These are phyloP conservation scores for Pterois miles DNA, from an alignment of 2,797 vertebrate genomes.

Conservation along the genomic window DNA sequence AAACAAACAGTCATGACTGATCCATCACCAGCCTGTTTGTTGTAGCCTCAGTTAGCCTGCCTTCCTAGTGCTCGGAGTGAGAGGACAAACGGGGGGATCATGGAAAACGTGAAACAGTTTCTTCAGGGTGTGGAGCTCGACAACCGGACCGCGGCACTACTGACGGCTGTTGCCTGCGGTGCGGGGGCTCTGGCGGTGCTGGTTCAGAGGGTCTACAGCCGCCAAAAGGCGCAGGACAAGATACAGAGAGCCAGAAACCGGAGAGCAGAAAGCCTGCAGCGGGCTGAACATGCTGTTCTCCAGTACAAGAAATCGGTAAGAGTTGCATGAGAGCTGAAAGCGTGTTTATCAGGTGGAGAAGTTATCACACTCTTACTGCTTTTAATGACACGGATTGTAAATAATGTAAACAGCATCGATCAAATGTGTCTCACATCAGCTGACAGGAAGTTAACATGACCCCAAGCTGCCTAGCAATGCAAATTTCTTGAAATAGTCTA, in stretches of 20 bases:
- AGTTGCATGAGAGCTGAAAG: fast-evolving
- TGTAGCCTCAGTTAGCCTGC: not conserved
- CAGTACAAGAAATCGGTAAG: constrained; percentile 83
- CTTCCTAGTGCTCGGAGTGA: too few species aligned
- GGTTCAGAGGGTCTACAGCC: constrained; percentile 5
- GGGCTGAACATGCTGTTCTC: constrained; percentile 54
- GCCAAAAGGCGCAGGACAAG: constrained; percentile 11
- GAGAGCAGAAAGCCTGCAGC: constrained; percentile 40
- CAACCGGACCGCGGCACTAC: not conserved
- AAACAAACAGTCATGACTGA: fast-evolving
- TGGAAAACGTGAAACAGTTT: constrained; percentile 4
- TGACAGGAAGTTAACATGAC: too few species aligned
- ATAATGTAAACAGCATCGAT: not conserved
- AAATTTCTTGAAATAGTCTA: too few species aligned
- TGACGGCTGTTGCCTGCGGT: constrained; percentile 28
- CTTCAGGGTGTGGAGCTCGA: constrained; percentile 4
- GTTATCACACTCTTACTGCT: not conserved
- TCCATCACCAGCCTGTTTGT: not conserved
- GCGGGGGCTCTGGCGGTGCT: constrained; percentile 37
- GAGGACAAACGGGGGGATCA: not conserved
- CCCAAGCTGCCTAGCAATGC: too few species aligned
- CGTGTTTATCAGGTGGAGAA: not conserved
- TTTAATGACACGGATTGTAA: too few species aligned
- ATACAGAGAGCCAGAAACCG: constrained; percentile 54
- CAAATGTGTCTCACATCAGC: too few species aligned